Conservation (phyloP, 1,140 invertebrate genomes). For the Trissolcus basalis region DNA sequence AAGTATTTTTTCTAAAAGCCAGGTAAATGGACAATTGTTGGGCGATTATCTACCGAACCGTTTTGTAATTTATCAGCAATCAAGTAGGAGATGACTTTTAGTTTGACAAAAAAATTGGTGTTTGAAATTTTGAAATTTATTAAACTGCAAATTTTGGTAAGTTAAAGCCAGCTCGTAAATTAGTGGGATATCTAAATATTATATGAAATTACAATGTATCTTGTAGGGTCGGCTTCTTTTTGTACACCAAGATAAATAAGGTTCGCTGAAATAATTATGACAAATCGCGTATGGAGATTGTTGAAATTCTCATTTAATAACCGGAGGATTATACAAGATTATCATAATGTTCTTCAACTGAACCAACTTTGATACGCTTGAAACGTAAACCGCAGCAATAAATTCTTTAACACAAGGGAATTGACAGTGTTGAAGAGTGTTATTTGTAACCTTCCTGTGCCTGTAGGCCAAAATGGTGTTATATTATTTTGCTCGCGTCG, state of each 20-base stretch:
- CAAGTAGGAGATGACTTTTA: no score
- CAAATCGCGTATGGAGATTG: slow-evolving; percentile 12
- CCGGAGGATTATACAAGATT: slow-evolving; percentile 5
- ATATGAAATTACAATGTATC: no score
- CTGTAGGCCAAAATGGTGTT: slow-evolving; percentile 29
- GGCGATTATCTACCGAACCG: neutral
- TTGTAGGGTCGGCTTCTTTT: no score
- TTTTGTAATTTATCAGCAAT: no score
- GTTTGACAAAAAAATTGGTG: no score
- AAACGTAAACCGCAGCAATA: slow-evolving; percentile 45
- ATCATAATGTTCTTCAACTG: slow-evolving; percentile 24
- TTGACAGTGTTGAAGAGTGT: slow-evolving; percentile 50
- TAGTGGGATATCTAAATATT: no score
- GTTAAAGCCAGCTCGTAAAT: no score
- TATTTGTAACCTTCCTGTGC: slow-evolving; percentile 46
- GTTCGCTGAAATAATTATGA: slow-evolving; percentile 20
- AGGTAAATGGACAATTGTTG: slow-evolving; percentile 47
- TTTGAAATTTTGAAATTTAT: no score
- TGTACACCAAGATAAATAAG: no score
- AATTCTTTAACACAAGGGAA: slow-evolving; percentile 49
- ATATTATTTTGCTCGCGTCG: slow-evolving; percentile 29
- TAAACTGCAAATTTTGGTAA: no score
- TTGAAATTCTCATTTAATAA: slow-evolving; percentile 19
- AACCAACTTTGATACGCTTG: slow-evolving; percentile 32
- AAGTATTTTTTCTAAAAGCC: slow-evolving; percentile 67